Conservation (phyloP, 2,797 vertebrate genomes). For the Periophthalmus magnuspinnatus region DNA sequence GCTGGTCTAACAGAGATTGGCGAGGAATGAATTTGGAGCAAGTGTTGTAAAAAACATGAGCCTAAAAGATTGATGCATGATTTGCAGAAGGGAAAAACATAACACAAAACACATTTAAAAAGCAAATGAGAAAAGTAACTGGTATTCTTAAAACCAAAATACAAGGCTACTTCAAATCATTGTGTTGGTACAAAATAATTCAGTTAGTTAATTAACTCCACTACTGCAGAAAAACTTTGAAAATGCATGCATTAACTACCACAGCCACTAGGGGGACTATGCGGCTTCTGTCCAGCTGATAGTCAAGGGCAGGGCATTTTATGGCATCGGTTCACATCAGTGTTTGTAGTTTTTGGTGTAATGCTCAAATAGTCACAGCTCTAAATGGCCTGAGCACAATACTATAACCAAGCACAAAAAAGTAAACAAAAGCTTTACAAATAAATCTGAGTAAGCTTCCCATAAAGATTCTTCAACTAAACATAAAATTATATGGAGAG, state of each 20-base stretch:
- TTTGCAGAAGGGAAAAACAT: neutral
- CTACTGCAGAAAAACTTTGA: neutral
- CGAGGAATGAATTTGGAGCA: neutral
- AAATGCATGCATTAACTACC: neutral
- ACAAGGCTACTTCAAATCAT: neutral
- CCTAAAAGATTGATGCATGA: neutral
- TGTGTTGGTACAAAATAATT: neutral
- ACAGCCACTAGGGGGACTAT: conserved; percentile 6
- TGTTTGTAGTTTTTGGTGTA: neutral
- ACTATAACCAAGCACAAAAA: too few species aligned
- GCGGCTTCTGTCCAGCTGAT: neutral
- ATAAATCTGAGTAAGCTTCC: too few species aligned
- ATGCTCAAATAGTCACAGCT: neutral
- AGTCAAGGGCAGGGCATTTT: neutral
- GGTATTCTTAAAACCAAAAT: neutral
- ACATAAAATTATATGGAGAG: too few species aligned
- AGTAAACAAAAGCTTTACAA: too few species aligned
- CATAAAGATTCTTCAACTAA: too few species aligned
- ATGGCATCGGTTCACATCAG: too few species aligned
- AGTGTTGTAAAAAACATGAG: neutral
- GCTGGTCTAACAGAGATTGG: neutral
- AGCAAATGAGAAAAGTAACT: neutral
- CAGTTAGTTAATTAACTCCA: neutral
- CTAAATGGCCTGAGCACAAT: too few species aligned
- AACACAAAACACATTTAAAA: neutral